Evolutionary conservation across 2,888 invertebrate genomes (phyloP), one percentile per base, ranked within the genome.

Genomic region (Chaetoderma sp.): DNA sequence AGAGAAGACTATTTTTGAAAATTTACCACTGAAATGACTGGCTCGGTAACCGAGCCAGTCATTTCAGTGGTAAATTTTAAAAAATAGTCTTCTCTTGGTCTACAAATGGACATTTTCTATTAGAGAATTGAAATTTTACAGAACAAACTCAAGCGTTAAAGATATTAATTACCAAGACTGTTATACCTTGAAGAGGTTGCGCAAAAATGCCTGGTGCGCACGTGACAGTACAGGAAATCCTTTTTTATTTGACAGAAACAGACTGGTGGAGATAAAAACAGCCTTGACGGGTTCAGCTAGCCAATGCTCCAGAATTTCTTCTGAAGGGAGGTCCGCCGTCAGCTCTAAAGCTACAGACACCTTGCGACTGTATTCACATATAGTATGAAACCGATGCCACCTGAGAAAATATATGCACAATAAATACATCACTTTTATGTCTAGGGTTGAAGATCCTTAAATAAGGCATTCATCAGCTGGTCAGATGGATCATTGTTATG

Each of bases 261-360:
- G 88, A 67, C 76, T 89, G 18, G 96, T 94, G 4, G 94, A 93
- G 55, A 98, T 84, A 52, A 95, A 89, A 42, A 96, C 88, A 67
- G 93, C 93, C 84, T 92, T 94, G 1, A 99, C 90, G 6, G 97
- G 97, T 87, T 99, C 99, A 1, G 97, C 97, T 30, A 94, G 87
- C 99, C 99, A 99, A 66, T 98, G 90, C 27, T 92, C 90, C 10
- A 84, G 69, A 2, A 78, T 90, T 54, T 89, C 88, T 13, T 90
- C 78, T 23, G 77, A 89, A 1, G 96, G 94, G 28, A 95, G 88
- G 82, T 97, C 93, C 49, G 93, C 90, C 49, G 93, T 91, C 32
- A 97, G 79, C 84, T 95, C 93, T 44, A 98, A 87, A 0, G 93
- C 93, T 39, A 96, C 88, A 39, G 92, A 91, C 60, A 94, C 85